Conservation (phyloP, 2,797 vertebrate genomes). For the Sebastes minor region DNA sequence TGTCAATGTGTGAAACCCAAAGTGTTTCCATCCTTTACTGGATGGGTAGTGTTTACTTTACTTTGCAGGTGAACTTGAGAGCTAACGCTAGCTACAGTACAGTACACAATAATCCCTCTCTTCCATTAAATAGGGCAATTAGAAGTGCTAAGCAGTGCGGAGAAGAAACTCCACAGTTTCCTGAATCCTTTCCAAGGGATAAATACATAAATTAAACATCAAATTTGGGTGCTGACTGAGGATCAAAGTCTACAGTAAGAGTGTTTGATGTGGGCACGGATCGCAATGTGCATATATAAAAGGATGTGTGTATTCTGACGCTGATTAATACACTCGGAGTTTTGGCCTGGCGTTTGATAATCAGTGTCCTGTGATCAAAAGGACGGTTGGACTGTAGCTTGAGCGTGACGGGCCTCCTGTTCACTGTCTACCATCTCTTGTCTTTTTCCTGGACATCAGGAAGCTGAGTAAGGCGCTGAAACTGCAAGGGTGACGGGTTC, state of each 20-base stretch:
- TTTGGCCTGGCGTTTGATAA: conserved; percentile 24
- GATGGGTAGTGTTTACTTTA: too few relatives aligned
- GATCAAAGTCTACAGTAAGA: conserved; percentile 54
- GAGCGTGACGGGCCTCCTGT: neutral
- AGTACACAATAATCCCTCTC: conserved; percentile 17
- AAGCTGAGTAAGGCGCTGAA: neutral
- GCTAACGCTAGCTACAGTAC: neutral
- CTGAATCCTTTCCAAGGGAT: conserved; percentile 42
- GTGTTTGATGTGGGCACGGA: conserved; percentile 55
- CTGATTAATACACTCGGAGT: conserved; percentile 29
- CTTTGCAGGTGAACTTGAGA: neutral
- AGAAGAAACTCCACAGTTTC: conserved; percentile 7
- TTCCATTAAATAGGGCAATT: conserved; percentile 40
- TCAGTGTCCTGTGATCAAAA: conserved; percentile 55
- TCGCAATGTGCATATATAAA: conserved; percentile 39
- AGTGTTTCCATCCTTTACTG: too few relatives aligned
- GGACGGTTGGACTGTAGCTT: neutral
- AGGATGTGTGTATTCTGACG: conserved; percentile 23
- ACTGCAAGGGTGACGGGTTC: neutral
- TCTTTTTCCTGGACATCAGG: neutral
- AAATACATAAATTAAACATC: conserved; percentile 66
- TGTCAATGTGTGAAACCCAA: too few relatives aligned
- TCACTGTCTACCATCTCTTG: neutral
- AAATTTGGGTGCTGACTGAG: conserved; percentile 11
- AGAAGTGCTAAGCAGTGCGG: conserved; percentile 2